phyloP scores from a whole-genome alignment of 2,113 vertebrate species.

The Phrynocephalus versicolor region DNA sequence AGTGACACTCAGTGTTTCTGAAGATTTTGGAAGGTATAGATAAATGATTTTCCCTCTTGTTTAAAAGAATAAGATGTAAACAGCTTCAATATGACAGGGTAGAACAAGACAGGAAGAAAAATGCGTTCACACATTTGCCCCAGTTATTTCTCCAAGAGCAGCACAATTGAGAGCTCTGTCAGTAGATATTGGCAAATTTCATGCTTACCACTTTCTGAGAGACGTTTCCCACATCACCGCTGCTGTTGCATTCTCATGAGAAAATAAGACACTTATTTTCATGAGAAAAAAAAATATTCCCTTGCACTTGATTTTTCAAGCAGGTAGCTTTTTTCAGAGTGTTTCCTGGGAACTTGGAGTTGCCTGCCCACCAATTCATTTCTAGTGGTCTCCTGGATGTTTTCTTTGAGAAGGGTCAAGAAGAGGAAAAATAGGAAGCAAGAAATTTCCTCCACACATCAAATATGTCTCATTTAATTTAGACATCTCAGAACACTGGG shows the following conservation, averaged over 20 bases:
- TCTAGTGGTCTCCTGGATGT: slow-evolving; percentile 41
- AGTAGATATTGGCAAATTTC: slow-evolving; percentile 61
- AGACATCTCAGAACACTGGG: too few relatives aligned
- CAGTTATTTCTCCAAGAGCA: slow-evolving; percentile 47
- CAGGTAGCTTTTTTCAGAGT: slow-evolving; percentile 59
- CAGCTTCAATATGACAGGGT: not conserved
- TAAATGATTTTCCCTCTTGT: not conserved
- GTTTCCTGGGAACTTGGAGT: slow-evolving; percentile 44
- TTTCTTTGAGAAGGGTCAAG: not conserved
- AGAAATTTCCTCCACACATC: not conserved
- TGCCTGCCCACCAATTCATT: slow-evolving; percentile 37
- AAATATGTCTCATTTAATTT: not conserved
- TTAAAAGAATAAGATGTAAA: not conserved
- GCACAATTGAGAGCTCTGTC: slow-evolving; percentile 24
- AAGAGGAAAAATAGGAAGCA: not conserved
- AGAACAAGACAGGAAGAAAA: not conserved
- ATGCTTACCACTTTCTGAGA: slow-evolving; percentile 47
- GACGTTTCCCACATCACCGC: slow-evolving; percentile 43
- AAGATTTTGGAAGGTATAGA: slow-evolving; percentile 3
- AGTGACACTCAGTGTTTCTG: not conserved
- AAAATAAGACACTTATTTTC: slow-evolving; percentile 5
- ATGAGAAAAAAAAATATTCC: slow-evolving; percentile 44
- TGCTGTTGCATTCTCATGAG: slow-evolving; percentile 35
- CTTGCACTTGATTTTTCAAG: slow-evolving; percentile 20
- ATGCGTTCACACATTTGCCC: slow-evolving; percentile 49